Conservation (phyloP, 2,888 invertebrate genomes). For the Scaptomyza cyrtandrae region DNA sequence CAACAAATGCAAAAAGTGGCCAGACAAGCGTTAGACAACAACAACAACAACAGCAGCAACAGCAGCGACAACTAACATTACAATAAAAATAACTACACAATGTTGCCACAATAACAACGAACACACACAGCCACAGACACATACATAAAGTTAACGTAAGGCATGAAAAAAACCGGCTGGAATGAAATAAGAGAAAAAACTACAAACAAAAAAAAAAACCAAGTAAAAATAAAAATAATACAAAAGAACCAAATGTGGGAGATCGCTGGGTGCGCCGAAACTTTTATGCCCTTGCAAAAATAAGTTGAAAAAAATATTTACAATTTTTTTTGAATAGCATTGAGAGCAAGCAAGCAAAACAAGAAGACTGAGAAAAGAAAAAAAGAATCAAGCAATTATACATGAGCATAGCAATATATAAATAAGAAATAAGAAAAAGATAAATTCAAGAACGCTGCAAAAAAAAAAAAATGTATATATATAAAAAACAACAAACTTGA, state of each 20-base stretch:
- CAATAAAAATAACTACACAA: constrained; percentile 26
- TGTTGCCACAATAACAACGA: constrained; percentile 27
- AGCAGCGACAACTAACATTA: constrained; percentile 5
- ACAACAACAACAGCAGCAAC: constrained; percentile 24
- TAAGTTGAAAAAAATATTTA: constrained; percentile 20
- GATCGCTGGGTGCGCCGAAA: constrained; percentile 34
- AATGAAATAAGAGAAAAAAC: constrained; percentile 12
- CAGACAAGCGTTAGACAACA: constrained; percentile 55
- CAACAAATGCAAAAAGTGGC: constrained; percentile 66
- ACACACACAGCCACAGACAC: constrained; percentile 5
- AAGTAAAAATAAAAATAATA: background rate
- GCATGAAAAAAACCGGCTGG: constrained; percentile 45
- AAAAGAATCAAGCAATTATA: constrained; percentile 22
- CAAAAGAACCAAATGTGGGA: constrained; percentile 20
- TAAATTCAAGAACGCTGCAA: background rate
- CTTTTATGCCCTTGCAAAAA: constrained; percentile 46
- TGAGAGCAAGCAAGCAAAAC: constrained; percentile 16
- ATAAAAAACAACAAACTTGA: background rate
- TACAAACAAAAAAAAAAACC: no score
- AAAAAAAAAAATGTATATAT: background rate
- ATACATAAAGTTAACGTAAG: constrained; percentile 24
- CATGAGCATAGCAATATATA: constrained; percentile 29
- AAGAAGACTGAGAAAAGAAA: background rate
- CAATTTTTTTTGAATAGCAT: constrained; percentile 36
- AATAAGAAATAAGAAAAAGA: background rate